A percentile compares a stretch with the other conserved stretches of the same genome.
Conservation (phyloP, 1,140 invertebrate genomes). For the Euura saliciscinereae region DNA sequence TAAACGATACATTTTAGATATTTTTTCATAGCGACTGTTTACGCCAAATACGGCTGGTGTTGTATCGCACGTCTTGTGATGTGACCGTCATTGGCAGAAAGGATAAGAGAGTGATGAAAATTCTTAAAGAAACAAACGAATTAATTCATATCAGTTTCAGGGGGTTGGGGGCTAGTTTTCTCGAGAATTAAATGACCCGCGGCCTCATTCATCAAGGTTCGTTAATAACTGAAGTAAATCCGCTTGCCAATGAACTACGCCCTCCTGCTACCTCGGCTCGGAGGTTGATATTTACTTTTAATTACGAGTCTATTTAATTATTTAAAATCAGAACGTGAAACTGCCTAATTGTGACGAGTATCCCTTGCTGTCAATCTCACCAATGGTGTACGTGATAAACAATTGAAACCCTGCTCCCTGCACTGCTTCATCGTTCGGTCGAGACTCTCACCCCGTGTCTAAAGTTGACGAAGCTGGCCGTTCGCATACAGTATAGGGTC, state of each 20-base stretch:
- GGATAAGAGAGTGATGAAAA: not conserved
- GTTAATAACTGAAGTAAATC: constrained; percentile 1
- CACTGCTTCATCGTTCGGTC: too few relatives aligned
- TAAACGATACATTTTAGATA: too few relatives aligned
- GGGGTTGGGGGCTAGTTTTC: not conserved
- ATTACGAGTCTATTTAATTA: constrained; percentile 53
- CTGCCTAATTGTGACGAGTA: not conserved
- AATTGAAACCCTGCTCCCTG: constrained; percentile 38
- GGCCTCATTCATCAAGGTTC: not conserved
- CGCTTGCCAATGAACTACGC: not conserved
- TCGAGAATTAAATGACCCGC: not conserved
- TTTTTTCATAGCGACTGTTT: too few relatives aligned
- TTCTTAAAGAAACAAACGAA: not conserved
- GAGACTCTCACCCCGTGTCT: not conserved
- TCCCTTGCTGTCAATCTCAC: constrained; percentile 22
- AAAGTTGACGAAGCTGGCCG: constrained; percentile 18
- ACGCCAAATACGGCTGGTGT: too few relatives aligned
- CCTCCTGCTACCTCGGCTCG: not conserved
- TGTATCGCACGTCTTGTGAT: too few relatives aligned
- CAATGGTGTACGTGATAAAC: constrained; percentile 36
- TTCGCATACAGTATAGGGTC: constrained; percentile 58
- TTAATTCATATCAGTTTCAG: not conserved
- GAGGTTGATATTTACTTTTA: constrained; percentile 50
- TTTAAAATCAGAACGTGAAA: constrained; percentile 32
- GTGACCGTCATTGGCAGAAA: not conserved